phyloP scores from a whole-genome alignment of 2,797 vertebrate genomes.

The Sphaeramia orbicularis region DNA sequence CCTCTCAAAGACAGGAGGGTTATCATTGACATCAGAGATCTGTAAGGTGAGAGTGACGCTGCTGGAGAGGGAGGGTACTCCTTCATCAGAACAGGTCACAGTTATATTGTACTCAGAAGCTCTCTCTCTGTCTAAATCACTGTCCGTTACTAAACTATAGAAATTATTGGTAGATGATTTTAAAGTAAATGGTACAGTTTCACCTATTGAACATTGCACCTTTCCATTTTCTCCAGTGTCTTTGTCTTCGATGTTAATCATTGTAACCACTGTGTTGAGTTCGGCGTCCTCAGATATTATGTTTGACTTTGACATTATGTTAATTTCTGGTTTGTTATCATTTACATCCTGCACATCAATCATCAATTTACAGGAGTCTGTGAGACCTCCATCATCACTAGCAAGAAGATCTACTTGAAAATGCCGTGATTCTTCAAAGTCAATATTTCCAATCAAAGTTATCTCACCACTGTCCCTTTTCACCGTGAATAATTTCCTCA shows the following conservation, averaged over 20 bases:
- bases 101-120: conserved; percentile 71
- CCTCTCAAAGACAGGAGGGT: too few species aligned
- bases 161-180: conserved; percentile 76
- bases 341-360: conserved; percentile 83
- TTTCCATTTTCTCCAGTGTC: conserved; percentile 84
- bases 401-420: conserved; percentile 78
- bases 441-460: conserved; percentile 26
- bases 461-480: conserved; percentile 37
- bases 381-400: conserved; percentile 76
- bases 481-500: conserved; percentile 44
- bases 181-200: conserved; percentile 75
- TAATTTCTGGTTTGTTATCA: conserved; percentile 83
- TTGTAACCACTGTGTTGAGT: conserved; percentile 65
- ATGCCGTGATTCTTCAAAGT: conserved; percentile 57
- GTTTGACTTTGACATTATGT: conserved; percentile 69
- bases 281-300: conserved; percentile 67
- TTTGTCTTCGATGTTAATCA: conserved; percentile 75
- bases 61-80: too few species aligned
- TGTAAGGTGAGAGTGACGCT: too few species aligned
- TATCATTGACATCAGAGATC: too few species aligned
- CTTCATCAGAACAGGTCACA: conserved; percentile 48
- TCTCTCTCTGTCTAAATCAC: conserved; percentile 77
- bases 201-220: conserved; percentile 64
- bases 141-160: conserved; percentile 76
- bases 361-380: conserved; percentile 67